phyloP scores from a whole-genome alignment of 2,113 vertebrate genomes.

The Macquaria australasica region DNA sequence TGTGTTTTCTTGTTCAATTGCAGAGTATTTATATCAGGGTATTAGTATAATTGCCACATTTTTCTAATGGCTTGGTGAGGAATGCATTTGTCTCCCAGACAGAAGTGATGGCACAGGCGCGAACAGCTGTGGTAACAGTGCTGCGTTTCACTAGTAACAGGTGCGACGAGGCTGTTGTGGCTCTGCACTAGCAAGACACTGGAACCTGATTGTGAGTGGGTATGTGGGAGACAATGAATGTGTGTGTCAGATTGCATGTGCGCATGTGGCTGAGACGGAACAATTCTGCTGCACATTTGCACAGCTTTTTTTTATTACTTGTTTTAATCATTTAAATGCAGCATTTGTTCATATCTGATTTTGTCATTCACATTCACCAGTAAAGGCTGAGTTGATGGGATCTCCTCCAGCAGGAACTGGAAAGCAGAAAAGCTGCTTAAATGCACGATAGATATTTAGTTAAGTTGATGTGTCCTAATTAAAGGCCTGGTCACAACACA shows the following conservation, averaged over 20 bases:
- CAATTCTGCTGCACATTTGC: not conserved
- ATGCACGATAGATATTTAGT: not conserved
- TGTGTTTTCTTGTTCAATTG: constrained; percentile 26
- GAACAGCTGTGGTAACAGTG: constrained; percentile 43
- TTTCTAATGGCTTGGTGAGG: constrained; percentile 19
- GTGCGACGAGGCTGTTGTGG: constrained; percentile 36
- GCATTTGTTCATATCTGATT: not conserved
- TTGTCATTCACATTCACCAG: not conserved
- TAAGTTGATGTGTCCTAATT: not conserved
- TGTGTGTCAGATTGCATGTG: not conserved
- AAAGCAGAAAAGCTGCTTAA: not conserved
- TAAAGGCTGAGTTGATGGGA: not conserved
- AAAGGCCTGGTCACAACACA: not conserved
- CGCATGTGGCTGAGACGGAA: not conserved
- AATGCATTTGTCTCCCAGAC: not conserved
- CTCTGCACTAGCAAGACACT: constrained; percentile 1
- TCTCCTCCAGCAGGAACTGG: not conserved
- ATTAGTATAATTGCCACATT: constrained; percentile 60
- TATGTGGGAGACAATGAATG: not conserved
- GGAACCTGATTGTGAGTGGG: constrained; percentile 16
- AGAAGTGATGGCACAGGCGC: not conserved
- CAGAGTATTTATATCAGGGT: constrained; percentile 48
- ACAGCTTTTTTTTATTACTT: not conserved
- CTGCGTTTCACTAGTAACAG: constrained; percentile 47
- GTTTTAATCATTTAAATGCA: not conserved